Evolutionary conservation across 1,140 invertebrate genomes (phyloP).

Genomic region (Pentalonia nigronervosa): DNA sequence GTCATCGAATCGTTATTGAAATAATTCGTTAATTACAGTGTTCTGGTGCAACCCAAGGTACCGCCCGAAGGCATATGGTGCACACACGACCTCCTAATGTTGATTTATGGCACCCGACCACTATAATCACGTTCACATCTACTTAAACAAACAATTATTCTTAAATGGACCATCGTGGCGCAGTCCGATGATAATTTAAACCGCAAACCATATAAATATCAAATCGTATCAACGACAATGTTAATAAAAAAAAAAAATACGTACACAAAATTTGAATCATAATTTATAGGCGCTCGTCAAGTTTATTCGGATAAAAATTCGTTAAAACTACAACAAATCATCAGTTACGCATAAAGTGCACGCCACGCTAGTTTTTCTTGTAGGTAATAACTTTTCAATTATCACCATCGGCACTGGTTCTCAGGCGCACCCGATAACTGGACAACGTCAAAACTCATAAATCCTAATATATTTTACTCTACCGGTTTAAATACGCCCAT

Average conservation of each 20-base stretch:
- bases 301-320: not conserved
- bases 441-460: constrained; percentile 33
- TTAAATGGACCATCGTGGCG: not conserved
- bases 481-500: constrained; percentile 21
- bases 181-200: constrained; percentile 9
- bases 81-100: constrained; percentile 50
- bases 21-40: constrained; percentile 57
- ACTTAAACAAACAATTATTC: constrained; percentile 54
- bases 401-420: constrained; percentile 20
- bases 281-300: not conserved
- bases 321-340: constrained; percentile 11
- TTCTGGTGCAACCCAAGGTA: constrained; percentile 39
- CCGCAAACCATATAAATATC: not conserved
- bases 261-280: constrained; percentile 19
- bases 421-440: not conserved
- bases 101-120: constrained; percentile 53
- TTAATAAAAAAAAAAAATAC: not conserved
- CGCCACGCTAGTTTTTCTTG: not conserved
- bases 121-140: constrained; percentile 53
- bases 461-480: constrained; percentile 11
- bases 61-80: constrained; percentile 29
- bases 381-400: constrained; percentile 47
- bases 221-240: not conserved
- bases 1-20: constrained; percentile 56
- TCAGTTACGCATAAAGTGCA: constrained; percentile 2